Conservation (phyloP, 53 echinoderm and acorn worm genomes). For the Echinarachnius parma region DNA sequence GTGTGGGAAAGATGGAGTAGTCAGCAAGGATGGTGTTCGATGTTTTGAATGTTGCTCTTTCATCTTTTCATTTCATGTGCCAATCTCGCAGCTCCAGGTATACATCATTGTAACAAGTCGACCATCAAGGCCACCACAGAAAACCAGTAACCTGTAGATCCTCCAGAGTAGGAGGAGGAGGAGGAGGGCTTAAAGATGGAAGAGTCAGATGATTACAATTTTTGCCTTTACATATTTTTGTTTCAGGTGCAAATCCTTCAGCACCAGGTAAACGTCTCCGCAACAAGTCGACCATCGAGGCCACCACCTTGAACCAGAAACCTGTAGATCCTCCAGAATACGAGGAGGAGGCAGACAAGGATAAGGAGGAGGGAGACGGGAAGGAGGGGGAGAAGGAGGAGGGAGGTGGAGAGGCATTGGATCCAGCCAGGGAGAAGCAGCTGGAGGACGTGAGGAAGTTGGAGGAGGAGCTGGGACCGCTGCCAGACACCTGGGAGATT, state of each 20-base stretch:
- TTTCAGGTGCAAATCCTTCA: constrained; percentile 81
- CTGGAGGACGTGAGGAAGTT: constrained; percentile 66
- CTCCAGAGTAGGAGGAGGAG: no score
- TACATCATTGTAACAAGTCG: no score
- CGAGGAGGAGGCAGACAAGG: no score
- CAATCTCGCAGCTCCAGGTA: no score
- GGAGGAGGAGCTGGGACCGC: constrained; percentile 66
- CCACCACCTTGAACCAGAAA: constrained; percentile 81
- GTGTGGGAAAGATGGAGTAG: no score
- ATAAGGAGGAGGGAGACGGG: constrained; percentile 68
- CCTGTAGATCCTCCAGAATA: constrained; percentile 71
- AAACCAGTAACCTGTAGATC: no score
- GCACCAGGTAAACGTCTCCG: constrained; percentile 86
- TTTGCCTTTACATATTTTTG: background rate
- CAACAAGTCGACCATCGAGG: constrained; percentile 94
- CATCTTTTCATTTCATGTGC: no score
- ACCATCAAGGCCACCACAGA: no score
- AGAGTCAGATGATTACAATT: background rate
- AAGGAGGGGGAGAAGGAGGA: constrained; percentile 64
- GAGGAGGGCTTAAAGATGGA: background rate
- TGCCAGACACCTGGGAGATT: constrained; percentile 82
- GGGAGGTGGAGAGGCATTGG: no score
- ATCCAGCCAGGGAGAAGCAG: constrained; percentile 59
- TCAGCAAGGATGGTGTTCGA: no score
- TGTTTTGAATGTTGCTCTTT: no score